Evolutionary conservation across 2,797 vertebrate genomes (phyloP).

Genomic region (Varecia variegata): DNA sequence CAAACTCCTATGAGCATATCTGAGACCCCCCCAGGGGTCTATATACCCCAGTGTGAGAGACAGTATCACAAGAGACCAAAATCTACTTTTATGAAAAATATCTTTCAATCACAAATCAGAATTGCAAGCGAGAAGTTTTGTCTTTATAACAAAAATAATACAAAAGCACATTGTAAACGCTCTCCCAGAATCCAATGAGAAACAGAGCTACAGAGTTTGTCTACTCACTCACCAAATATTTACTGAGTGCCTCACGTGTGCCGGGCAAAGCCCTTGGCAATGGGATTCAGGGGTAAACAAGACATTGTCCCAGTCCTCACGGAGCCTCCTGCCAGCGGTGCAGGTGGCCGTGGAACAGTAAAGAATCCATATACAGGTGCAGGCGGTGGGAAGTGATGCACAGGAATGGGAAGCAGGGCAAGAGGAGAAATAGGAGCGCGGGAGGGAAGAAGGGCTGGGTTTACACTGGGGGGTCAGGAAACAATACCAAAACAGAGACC

Average conservation of each 20-base stretch:
- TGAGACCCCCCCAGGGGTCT: neutral
- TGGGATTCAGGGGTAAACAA: neutral
- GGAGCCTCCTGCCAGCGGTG: neutral
- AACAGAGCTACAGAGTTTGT: neutral
- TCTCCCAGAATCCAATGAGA: neutral
- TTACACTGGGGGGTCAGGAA: neutral
- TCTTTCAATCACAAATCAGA: conserved; percentile 14
- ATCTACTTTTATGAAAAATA: conserved; percentile 4
- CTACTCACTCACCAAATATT: conserved; percentile 9
- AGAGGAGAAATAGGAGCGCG: rapidly evolving
- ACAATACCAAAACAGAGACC: neutral
- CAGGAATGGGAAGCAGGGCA: neutral
- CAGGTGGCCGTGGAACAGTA: too few species aligned
- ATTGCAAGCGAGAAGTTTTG: neutral
- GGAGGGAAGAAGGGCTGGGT: neutral
- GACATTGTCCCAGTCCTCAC: neutral
- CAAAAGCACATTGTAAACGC: neutral
- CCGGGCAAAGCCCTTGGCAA: neutral
- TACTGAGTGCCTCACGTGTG: neutral
- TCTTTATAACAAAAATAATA: neutral
- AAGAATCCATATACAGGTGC: too few species aligned
- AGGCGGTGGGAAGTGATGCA: neutral
- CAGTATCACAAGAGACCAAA: neutral
- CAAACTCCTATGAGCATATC: neutral
- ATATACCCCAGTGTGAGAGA: neutral